Base-by-base conservation (phyloP, 2,113 vertebrate genomes). In the Symphodus melops region DNA sequence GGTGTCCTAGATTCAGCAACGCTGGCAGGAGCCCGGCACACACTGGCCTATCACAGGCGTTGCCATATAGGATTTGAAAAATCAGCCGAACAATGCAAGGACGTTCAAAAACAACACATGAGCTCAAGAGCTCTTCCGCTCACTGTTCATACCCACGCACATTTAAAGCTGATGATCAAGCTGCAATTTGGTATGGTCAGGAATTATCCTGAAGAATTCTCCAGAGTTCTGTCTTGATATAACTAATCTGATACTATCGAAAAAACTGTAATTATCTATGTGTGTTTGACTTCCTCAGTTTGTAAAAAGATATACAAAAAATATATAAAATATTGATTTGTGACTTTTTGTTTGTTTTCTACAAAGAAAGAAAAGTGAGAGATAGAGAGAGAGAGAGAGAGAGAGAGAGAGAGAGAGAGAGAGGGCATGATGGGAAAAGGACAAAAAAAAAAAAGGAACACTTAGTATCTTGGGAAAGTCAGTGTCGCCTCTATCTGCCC, bases 1-100 rank as follows among this genome's bases (percentile, higher is more conserved):
- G 85, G 88, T 88, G 92, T 91, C 88, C 89, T 90, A 91, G 87
- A 89, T 91, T 86, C 83, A 83, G 89, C 54, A 73, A 54, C 77
- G 59, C 83, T 73, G 83, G 82, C 84, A 85, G 55, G 77, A 89
- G 84, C 84, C 41, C 63, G 19, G 86, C 83, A 77, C 81, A 85
- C 44, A 79, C 83, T 82, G 86, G 76, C 85, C 84, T 76, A 63
- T 78, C 73, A 56, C 63, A 74, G 70, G 3, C 57, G 73, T 79
- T 72, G 71, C 52, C 67, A 64, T 66, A 54, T 28, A 82, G 67
- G 70, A 85, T 42, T 42, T 62, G 64, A 68, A 61, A 81, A 81
- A 74, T 79, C 69, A 60, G 51, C 48, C 37, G 49, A 72, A 79
- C 57, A 70, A 33, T 82, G 67, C 66, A 55, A 62, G 48, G 71